phyloP scores from a whole-genome alignment of 1,140 invertebrate species.

The Tetramorium alpestre region DNA sequence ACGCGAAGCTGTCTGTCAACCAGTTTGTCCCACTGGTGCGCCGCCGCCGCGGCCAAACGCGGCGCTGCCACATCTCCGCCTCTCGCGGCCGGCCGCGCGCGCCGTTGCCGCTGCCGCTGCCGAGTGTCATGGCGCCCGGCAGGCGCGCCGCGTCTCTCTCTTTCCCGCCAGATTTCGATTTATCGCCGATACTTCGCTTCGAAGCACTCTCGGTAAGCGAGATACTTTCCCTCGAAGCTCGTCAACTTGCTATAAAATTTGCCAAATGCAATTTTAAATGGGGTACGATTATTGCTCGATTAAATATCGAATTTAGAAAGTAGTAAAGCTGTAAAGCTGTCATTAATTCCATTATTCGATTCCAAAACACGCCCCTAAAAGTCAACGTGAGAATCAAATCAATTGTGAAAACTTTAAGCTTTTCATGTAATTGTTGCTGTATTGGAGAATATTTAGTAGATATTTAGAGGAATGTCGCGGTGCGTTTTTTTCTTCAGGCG shows the following conservation, averaged over 20 bases:
- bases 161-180: slow-evolving; percentile 18
- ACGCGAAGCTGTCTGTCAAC: slow-evolving; percentile 69
- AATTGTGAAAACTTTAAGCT: not conserved
- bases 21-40: slow-evolving; percentile 54
- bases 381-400: not conserved
- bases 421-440: no score
- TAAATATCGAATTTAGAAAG: no score
- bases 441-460: not conserved
- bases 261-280: no score
- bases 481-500: not conserved
- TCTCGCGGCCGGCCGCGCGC: slow-evolving; percentile 1
- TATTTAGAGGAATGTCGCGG: not conserved
- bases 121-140: not conserved
- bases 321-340: no score
- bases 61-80: slow-evolving; percentile 60
- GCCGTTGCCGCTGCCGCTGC: slow-evolving; percentile 45
- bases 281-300: no score
- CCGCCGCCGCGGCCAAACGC: slow-evolving; percentile 51
- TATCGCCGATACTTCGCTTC: not conserved
- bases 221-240: no score
- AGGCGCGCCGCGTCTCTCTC: not conserved
- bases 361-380: no score
- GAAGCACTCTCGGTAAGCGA: not conserved
- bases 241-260: no score
- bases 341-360: no score